A percentile compares a stretch with the other conserved stretches of the same genome.
These are phyloP conservation scores for Nephrotoma flavescens DNA, from an alignment of 2,888 invertebrate genomes.

Conservation along the genomic window DNA sequence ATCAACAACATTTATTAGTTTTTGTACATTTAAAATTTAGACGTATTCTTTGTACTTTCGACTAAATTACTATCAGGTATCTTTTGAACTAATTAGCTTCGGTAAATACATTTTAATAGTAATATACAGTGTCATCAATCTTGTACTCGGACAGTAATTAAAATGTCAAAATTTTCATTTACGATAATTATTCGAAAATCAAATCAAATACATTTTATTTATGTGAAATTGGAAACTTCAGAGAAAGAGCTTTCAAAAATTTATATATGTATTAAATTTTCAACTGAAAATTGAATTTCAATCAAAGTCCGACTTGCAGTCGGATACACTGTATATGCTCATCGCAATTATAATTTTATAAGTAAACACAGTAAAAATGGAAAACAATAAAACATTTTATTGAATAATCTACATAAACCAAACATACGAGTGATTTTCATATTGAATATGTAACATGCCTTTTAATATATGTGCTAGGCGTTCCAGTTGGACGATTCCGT, in stretches of 20 bases:
- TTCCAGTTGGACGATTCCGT: not conserved
- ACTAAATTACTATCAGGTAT: not conserved
- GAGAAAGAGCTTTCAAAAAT: too few relatives aligned
- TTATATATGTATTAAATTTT: too few relatives aligned
- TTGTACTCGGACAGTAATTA: too few relatives aligned
- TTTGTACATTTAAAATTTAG: not conserved
- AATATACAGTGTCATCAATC: not conserved
- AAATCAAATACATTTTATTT: too few relatives aligned
- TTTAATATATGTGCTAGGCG: not conserved
- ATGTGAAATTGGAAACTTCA: too few relatives aligned
- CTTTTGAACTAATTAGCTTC: not conserved
- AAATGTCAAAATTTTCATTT: too few relatives aligned
- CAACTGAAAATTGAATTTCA: too few relatives aligned
- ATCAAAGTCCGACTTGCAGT: too few relatives aligned
- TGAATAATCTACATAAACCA: not conserved
- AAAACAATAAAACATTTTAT: not conserved
- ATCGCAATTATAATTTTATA: not conserved
- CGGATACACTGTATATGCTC: not conserved
- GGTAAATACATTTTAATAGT: not conserved
- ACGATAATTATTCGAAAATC: too few relatives aligned
- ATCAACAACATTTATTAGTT: not conserved
- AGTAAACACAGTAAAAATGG: not conserved
- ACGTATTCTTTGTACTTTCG: not conserved
- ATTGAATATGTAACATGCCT: not conserved
- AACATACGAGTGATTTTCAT: not conserved